Evolutionary conservation across 2,888 invertebrate species (phyloP).

Genomic region (Chaetogeoica ovagalla): DNA sequence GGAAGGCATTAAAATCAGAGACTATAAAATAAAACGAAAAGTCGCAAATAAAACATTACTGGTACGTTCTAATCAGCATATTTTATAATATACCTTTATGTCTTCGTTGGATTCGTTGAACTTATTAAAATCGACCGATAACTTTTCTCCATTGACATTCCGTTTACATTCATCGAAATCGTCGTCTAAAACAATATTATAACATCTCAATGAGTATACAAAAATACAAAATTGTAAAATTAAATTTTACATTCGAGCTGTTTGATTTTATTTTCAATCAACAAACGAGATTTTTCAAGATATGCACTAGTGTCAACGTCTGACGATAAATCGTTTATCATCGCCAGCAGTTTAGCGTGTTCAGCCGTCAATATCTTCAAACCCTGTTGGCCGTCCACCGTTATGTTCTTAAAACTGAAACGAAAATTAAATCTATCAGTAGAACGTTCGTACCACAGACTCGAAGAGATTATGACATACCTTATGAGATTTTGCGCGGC

Average conservation of each 20-base stretch:
- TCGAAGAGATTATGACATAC: slow-evolving; percentile 57
- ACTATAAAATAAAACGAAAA: slow-evolving; percentile 30
- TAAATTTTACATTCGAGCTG: slow-evolving; percentile 59
- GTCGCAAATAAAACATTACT: too few relatives aligned
- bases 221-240: background rate
- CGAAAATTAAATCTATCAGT: too few relatives aligned
- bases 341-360: slow-evolving; percentile 65
- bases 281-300: slow-evolving; percentile 56
- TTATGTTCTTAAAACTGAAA: slow-evolving; percentile 61
- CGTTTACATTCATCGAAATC: slow-evolving; percentile 22
- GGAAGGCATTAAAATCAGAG: slow-evolving; percentile 85
- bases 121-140: slow-evolving; percentile 24
- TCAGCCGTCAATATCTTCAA: slow-evolving; percentile 65
- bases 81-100: slow-evolving; percentile 46
- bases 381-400: slow-evolving; percentile 61
- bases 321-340: slow-evolving; percentile 60
- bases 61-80: background rate
- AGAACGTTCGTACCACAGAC: too few relatives aligned
- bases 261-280: slow-evolving; percentile 61
- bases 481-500: slow-evolving; percentile 74
- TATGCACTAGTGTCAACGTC: slow-evolving; percentile 2
- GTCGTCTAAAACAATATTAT: slow-evolving; percentile 21
- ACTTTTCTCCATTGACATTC: background rate
- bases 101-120: slow-evolving; percentile 52
- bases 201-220: background rate